phyloP scores from a whole-genome alignment of 2,797 vertebrate genomes.

The Hylomyscus alleni region DNA sequence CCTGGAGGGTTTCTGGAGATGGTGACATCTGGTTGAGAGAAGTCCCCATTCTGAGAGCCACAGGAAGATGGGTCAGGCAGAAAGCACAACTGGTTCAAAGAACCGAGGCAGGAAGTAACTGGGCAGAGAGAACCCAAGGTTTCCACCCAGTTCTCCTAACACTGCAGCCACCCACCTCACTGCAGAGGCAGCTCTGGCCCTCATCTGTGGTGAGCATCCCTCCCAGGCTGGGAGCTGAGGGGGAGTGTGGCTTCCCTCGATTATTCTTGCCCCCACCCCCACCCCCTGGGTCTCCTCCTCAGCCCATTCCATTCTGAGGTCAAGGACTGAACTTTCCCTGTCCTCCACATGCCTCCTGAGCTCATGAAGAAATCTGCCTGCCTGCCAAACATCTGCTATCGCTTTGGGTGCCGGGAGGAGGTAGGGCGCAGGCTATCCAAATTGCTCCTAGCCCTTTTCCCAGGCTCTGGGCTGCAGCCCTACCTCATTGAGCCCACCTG shows the following conservation, averaged over 20 bases:
- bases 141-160: not conserved
- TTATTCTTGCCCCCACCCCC: no score
- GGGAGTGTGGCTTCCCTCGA: not conserved
- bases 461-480: not conserved
- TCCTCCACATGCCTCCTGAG: not conserved
- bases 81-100: not conserved
- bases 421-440: fast-evolving
- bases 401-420: not conserved
- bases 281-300: not conserved
- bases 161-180: not conserved
- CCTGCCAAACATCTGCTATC: constrained; percentile 60
- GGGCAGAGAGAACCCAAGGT: not conserved
- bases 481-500: not conserved
- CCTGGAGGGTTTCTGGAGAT: not conserved
- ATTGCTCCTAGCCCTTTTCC: not conserved
- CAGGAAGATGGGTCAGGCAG: not conserved
- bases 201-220: not conserved
- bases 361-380: not conserved
- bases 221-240: not conserved
- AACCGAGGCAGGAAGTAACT: not conserved
- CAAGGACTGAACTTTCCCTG: not conserved
- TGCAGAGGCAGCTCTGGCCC: not conserved
- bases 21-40: not conserved
- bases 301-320: not conserved
- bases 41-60: not conserved